These are phyloP conservation scores for Ectropis grisescens DNA, from an alignment of 1,140 invertebrate species.

Conservation along the genomic window DNA sequence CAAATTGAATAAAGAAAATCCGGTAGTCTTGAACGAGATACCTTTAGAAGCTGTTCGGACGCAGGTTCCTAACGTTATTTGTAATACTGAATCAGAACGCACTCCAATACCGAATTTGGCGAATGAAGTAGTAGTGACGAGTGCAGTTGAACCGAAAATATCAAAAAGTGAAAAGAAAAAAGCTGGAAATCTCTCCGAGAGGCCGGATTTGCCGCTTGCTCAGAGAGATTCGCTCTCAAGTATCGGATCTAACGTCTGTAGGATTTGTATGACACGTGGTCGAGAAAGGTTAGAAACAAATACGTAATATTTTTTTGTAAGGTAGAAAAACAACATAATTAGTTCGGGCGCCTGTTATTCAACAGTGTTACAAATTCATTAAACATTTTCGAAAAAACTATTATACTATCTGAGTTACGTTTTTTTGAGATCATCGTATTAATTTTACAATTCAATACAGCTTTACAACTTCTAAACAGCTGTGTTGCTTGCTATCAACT, in stretches of 20 bases:
- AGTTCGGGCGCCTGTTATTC: no score
- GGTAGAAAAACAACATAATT: no score
- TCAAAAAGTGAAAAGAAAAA: conserved; percentile 36
- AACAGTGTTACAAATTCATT: no score
- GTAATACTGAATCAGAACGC: conserved; percentile 11
- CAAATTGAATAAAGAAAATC: conserved; percentile 30
- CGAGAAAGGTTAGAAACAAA: conserved; percentile 49
- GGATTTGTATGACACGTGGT: conserved; percentile 63
- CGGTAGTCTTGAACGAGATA: conserved; percentile 16
- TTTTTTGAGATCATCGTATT: no score
- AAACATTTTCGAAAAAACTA: no score
- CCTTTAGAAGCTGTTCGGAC: conserved; percentile 4
- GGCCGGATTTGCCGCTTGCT: conserved; percentile 34
- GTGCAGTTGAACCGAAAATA: conserved; percentile 19
- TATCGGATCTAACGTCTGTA: conserved; percentile 61
- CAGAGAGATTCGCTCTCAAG: conserved; percentile 52
- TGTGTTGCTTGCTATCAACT: no score
- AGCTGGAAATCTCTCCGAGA: conserved; percentile 36
- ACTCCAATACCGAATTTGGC: conserved; percentile 17
- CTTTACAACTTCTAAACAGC: no score
- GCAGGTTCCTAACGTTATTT: conserved; percentile 22
- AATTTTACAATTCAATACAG: no score
- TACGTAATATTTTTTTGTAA: no score
- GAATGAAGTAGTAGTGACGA: conserved; percentile 32
- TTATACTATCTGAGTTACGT: no score